A percentile compares a stretch with the other conserved stretches of the same genome.
Evolutionary conservation across 2,113 vertebrate genomes (phyloP).

Genomic region (Megaceryle torquata): DNA sequence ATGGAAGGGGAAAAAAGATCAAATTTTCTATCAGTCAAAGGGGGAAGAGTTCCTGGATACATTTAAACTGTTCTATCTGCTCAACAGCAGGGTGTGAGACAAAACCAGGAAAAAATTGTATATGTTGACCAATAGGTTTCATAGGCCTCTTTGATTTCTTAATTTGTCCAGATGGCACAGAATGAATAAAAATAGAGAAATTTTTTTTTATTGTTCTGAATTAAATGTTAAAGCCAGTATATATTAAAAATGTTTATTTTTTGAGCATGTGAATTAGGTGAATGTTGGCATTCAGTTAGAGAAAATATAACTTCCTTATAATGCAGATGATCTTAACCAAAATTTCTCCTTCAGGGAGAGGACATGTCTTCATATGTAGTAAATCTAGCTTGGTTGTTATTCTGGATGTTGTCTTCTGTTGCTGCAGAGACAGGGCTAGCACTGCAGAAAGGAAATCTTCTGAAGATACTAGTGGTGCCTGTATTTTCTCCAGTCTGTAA

Average conservation of each 20-base stretch:
- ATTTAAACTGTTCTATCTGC: not conserved
- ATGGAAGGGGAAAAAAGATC: not conserved
- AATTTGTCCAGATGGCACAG: not conserved
- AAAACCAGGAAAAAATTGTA: not conserved
- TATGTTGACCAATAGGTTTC: not conserved
- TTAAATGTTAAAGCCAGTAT: not conserved
- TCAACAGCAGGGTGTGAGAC: not conserved
- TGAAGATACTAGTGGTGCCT: not conserved
- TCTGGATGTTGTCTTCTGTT: not conserved
- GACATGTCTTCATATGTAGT: not conserved
- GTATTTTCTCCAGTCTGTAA: not conserved
- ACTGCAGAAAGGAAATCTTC: not conserved
- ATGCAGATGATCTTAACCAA: not conserved
- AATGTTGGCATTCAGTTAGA: not conserved
- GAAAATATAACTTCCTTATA: not conserved
- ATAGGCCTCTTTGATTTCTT: not conserved
- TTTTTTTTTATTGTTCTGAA: not conserved
- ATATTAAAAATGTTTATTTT: not conserved
- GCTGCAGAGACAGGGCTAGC: not conserved
- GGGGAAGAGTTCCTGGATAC: not conserved
- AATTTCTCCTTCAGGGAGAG: not conserved
- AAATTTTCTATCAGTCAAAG: not conserved
- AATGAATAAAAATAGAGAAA: not conserved
- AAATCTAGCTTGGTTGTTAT: not conserved
- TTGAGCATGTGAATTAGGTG: not conserved